Evolutionary conservation across 2,113 vertebrate species (phyloP), one percentile per base, ranked within the genome.

Genomic region (Podarcis cretensis): DNA sequence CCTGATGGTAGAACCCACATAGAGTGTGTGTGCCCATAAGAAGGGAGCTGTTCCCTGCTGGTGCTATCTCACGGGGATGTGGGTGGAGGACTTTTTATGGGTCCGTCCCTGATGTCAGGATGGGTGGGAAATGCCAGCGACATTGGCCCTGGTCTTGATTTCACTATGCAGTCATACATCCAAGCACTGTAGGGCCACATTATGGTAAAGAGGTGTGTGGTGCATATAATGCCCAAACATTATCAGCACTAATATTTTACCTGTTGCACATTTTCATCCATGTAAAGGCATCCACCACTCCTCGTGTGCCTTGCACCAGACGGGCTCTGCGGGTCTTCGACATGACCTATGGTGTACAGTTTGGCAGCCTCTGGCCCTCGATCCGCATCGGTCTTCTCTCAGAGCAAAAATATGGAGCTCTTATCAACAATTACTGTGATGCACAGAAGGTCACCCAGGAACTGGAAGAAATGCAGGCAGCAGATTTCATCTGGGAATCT

Each of bases 311-410:
- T 0, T 32, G 95, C 54, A 97, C 96, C 0, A 93, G 73, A 1
- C 90, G 98, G 90, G 98, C 98, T 30, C 95, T 99, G 85, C 98
- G 98, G 87, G 96, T 98, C 94, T 98, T 99, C 3, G 99, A 99
- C 87, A 68, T 91, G 66, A 97, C 32, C 65, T 99, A 98, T 91
- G 80, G 96, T 40, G 54, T 94, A 57, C 98, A 98, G 87, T 97
- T 99, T 92, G 97, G 97, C 4, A 90, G 96, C 16, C 94, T 96
- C 83, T 99, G 99, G 99, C 98, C 98, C 0, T 98, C 98, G 0
- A 95, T 98, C 23, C 97, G 99, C 0, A 91, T 95, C 1, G 93
- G 96, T 43, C 94, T 99, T 87, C 97, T 99, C 54, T 98, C 97
- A 0, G 98, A 99, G 96, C 98, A 96, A 93, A 99, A 99, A 76